Evolutionary conservation across 2,888 invertebrate species (phyloP).

Genomic region (Neoaliturus tenellus): DNA sequence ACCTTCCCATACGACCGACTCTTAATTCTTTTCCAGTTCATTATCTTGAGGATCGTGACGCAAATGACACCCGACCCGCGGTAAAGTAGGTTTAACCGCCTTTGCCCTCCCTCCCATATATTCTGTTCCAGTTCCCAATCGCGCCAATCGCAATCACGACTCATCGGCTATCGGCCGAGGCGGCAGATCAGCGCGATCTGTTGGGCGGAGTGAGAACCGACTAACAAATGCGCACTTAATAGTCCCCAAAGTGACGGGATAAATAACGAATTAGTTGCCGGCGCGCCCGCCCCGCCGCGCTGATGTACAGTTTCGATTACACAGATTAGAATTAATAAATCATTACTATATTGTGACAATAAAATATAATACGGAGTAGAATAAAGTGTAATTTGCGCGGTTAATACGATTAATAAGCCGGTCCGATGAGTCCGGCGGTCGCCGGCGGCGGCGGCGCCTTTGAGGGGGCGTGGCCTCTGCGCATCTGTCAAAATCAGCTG

Average conservation of each 20-base stretch:
- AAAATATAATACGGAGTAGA: slow-evolving; percentile 32
- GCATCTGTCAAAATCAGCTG: slow-evolving; percentile 35
- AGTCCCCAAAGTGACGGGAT: slow-evolving; percentile 44
- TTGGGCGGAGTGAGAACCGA: slow-evolving; percentile 43
- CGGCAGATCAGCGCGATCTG: slow-evolving; percentile 16
- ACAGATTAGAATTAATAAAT: slow-evolving; percentile 50
- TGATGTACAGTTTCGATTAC: slow-evolving; percentile 52
- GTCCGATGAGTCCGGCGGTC: slow-evolving; percentile 29
- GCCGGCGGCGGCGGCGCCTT: slow-evolving; percentile 22
- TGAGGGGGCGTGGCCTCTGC: not conserved
- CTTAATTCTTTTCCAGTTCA: too few species aligned
- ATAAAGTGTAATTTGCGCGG: slow-evolving; percentile 44
- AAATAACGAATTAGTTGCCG: slow-evolving; percentile 50
- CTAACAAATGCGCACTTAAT: slow-evolving; percentile 48
- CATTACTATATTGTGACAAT: slow-evolving; percentile 45
- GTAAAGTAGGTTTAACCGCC: not conserved
- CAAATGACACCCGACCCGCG: not conserved
- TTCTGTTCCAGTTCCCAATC: slow-evolving; percentile 29
- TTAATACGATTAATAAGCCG: slow-evolving; percentile 33
- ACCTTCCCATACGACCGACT: too few species aligned
- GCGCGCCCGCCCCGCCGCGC: slow-evolving; percentile 31
- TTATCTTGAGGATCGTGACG: too few species aligned
- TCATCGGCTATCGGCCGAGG: not conserved
- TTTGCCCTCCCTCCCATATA: slow-evolving; percentile 17
- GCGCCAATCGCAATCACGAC: slow-evolving; percentile 22